Base-by-base conservation (phyloP, 1,140 invertebrate genomes). In the Triops cancriformis region DNA sequence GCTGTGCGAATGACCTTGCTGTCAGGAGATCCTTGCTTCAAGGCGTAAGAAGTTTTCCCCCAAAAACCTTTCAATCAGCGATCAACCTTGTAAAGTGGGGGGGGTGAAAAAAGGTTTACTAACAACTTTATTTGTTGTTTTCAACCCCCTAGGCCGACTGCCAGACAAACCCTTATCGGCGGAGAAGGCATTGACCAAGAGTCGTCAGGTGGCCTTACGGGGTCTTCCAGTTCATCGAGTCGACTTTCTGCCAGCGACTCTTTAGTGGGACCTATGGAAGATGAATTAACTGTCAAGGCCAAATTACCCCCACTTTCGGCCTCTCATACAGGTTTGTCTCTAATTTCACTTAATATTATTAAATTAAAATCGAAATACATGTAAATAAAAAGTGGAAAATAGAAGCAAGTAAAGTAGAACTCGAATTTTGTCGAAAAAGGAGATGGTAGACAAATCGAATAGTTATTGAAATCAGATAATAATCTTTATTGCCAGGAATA, bases 11-110 rank as follows among this genome's bases (percentile, higher is more conserved):
- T 98, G 92, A 93, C 94, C 81, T 93, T 98, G 89, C 89, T 96
- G 75, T 93, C 93, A 73, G 96, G 96, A 73, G 97, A 99, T 86
- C 95, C 97, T 80, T 90, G 97, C 78, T 99, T 98, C 84, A 98
- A 98, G 93, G 95, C 95, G 96, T 98, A 86, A 91, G 92, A 89
- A 73, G 73, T 18, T 75, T 76, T 75, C 4, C 37, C 72, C 18
- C 77, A 79, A 37, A 37, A 37, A 37, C 31, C 31, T 37, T 37
- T 7, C 31, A 37, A 37, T 37, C 31, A 7, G 2, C 2, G 7
- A 37, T 37, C 31, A 37, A 37, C 31, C 31, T 37, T 37, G 31
- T 37, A 37, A 37, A 37, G 7, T 37, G 31, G 31, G 31, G 31
- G 31, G 31, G 31, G 31, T 37, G 2, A 7, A 37, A 37, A 37